Evolutionary conservation across 2,113 vertebrate genomes (phyloP).

Genomic region (Scolopax mira): DNA sequence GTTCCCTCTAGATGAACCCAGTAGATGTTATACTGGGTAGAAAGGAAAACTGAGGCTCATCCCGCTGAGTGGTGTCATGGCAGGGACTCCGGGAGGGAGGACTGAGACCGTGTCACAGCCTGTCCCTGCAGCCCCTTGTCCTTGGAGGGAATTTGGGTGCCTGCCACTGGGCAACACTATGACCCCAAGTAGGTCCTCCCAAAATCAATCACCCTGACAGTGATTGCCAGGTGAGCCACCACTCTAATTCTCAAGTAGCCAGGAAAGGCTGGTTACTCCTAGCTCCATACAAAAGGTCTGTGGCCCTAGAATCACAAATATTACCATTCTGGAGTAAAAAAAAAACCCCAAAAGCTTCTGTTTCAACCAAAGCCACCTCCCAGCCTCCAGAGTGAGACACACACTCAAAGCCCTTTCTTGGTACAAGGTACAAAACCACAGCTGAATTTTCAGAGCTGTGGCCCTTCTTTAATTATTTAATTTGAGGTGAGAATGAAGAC

Average conservation of each 20-base stretch:
- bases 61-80: not conserved
- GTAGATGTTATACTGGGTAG: not conserved
- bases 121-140: not conserved
- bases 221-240: not conserved
- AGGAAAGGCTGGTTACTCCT: not conserved
- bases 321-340: not conserved
- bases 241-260: not conserved
- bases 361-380: not conserved
- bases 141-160: not conserved
- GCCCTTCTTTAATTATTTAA: not conserved
- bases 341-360: not conserved
- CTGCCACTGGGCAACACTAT: not conserved
- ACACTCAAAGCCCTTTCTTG: not conserved
- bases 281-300: not conserved
- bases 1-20: not conserved
- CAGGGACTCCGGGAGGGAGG: too few relatives aligned
- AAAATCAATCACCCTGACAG: not conserved
- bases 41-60: not conserved
- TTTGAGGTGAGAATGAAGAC: not conserved
- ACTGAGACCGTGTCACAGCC: not conserved
- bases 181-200: not conserved
- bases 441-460: not conserved
- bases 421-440: not conserved
- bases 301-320: not conserved
- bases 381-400: not conserved